Evolutionary conservation across 1,140 invertebrate genomes (phyloP), one percentile per base, ranked within the genome.

Genomic region (Schlechtendalia chinensis): DNA sequence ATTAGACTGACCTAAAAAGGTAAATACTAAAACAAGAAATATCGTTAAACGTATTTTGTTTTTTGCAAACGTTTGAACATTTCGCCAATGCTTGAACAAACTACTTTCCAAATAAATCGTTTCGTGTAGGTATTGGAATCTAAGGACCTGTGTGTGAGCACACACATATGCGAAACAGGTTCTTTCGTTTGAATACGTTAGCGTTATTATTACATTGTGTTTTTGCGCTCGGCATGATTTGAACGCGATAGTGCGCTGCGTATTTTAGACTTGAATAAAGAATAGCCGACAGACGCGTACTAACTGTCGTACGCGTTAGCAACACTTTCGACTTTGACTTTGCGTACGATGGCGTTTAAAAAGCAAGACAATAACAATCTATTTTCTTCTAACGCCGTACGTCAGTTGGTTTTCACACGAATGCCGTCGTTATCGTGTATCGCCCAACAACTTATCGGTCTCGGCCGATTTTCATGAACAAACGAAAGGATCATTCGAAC

Each of bases 21-120:
- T n/a, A n/a, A n/a, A n/a, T n/a, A 39, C 8, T 39, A 39, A 39
- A 39, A 50, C 47, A 12, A 50, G 47, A 45, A 45, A 47, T 67
- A 67, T 11, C 27, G 32, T 39, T 39, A 39, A 14, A 45, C 12
- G 19, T 47, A 12, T 45, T 5, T 45, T 67, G 14, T 6, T 67
- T 29, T 67, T 47, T n/a, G 54, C 54, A n/a, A 56, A 1, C 32
- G n/a, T 39, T 45, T 17, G 19, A 1, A 0, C n/a, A 22, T 67
- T 63, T 47, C n/a, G 6, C 1, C 0, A 45, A 67, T 67, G n/a
- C n/a, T n/a, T 5, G 39, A 65, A 67, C 14, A 45, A 45, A 47
- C n/a, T 14, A 12, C 39, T 67, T 67, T 24, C 65, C 39, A 67
- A 67, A 67, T 47, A 39, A 65, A 47, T 67, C 39, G 8, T 67